Base-by-base conservation (phyloP, 2,797 vertebrate genomes). In the Sebastes minor region DNA sequence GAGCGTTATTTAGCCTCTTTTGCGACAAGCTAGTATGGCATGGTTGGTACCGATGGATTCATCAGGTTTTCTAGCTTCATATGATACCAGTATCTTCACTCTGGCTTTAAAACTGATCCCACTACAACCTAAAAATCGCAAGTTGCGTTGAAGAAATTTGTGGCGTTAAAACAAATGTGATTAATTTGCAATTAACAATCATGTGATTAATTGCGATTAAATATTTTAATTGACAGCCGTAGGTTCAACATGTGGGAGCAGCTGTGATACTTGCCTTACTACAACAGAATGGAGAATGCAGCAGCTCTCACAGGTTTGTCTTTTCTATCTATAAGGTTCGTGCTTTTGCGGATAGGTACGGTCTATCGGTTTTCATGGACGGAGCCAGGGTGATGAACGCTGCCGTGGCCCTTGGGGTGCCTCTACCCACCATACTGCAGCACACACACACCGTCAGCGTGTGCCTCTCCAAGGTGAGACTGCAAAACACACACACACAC, bases 401-500 rank as follows among this genome's bases (percentile, higher is more conserved):
- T 0, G 96, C 95, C 0, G 93, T 96, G 77, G 95, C 96, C 5
- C 94, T 94, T 85, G 86, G 76, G 0, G 86, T 97, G 27, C 20
- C 92, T 25, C 94, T 96, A 0, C 87, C 95, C 25, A 76, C 8
- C 74, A 96, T 98, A 4, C 63, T 97, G 85, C 94, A 95, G 88
- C 94, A 96, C 89, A 96, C 96, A 3, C 92, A 97, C 93, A 97
- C 97, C 0, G 95, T 96, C 72, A 96, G 96, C 27, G 89, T 98
- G 71, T 98, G 96, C 83, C 95, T 99, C 83, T 98, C 97, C 71
- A 97, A 97, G 96, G 97, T 98, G 79, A 30, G 84, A 69, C 53
- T 22, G 46, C 60, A 28, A 23, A 61, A 28, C 53, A 57, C 9
- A 25, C 32, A 53, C 2, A 27, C 4, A 49, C 38, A 42, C 38